Evolutionary conservation across 2,797 vertebrate genomes (phyloP).

Genomic region (Columba guinea): DNA sequence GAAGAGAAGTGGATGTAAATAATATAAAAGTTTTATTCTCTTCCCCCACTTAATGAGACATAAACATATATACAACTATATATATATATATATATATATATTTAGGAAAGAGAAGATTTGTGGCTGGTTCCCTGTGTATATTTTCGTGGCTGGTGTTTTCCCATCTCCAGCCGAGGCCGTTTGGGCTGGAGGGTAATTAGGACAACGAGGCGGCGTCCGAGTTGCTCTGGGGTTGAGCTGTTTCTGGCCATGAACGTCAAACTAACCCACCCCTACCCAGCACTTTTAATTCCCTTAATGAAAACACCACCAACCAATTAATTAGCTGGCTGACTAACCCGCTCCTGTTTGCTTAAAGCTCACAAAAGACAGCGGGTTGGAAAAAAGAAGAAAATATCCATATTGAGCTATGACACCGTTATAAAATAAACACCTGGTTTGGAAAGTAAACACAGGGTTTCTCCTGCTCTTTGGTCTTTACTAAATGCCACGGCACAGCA

Average conservation of each 20-base stretch:
- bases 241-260: background rate
- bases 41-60: background rate
- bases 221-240: background rate
- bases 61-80: background rate
- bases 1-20: constrained; percentile 40
- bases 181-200: background rate
- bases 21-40: background rate
- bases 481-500: constrained; percentile 42
- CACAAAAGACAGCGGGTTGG: background rate
- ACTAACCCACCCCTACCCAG: background rate
- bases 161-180: background rate
- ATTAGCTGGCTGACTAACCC: constrained; percentile 9
- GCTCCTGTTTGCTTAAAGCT: constrained; percentile 25
- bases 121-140: background rate
- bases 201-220: background rate
- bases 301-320: background rate
- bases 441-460: constrained; percentile 5
- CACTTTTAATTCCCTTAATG: constrained; percentile 12
- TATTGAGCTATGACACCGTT: background rate
- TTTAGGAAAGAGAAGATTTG: background rate
- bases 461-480: constrained; percentile 11
- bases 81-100: background rate
- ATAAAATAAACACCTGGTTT: constrained; percentile 39
- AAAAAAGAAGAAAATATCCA: background rate
- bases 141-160: background rate